A percentile compares a stretch with the other conserved stretches of the same genome.
Conservation (phyloP, 2,113 vertebrate species). For the Australoheros scitulus region DNA sequence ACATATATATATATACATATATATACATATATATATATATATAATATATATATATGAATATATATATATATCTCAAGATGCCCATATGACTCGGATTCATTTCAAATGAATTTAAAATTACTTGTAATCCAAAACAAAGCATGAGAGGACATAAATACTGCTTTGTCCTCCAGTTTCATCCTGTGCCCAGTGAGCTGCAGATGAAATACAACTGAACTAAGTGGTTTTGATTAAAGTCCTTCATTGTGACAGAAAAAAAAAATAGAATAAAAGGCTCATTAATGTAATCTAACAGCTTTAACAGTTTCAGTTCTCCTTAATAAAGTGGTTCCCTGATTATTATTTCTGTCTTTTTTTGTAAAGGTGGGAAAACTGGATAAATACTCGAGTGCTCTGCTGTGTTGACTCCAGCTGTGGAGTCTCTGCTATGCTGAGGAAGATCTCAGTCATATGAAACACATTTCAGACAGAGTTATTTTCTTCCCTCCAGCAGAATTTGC, state of each 20-base stretch:
- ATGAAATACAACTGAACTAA: no score
- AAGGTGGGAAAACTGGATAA: neutral
- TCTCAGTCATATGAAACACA: neutral
- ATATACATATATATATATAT: no score
- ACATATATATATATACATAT: no score
- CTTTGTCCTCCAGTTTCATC: neutral
- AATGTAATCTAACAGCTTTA: rapidly evolving
- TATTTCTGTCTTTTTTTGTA: neutral
- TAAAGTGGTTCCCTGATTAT: rapidly evolving
- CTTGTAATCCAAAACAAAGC: neutral
- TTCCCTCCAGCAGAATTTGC: neutral
- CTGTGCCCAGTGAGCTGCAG: neutral
- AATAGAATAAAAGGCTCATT: neutral
- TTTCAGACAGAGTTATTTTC: neutral
- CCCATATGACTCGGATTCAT: no score
- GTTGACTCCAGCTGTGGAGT: neutral
- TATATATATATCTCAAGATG: no score
- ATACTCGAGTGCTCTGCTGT: neutral
- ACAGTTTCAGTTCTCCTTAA: neutral
- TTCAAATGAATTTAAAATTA: neutral
- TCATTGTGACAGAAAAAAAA: no score
- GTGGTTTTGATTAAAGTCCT: no score
- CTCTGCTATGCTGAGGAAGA: neutral
- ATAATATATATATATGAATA: no score
- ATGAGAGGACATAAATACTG: neutral